Base-by-base conservation (phyloP, 64 coral and sea anemone species). In the Stylophora pistillata region DNA sequence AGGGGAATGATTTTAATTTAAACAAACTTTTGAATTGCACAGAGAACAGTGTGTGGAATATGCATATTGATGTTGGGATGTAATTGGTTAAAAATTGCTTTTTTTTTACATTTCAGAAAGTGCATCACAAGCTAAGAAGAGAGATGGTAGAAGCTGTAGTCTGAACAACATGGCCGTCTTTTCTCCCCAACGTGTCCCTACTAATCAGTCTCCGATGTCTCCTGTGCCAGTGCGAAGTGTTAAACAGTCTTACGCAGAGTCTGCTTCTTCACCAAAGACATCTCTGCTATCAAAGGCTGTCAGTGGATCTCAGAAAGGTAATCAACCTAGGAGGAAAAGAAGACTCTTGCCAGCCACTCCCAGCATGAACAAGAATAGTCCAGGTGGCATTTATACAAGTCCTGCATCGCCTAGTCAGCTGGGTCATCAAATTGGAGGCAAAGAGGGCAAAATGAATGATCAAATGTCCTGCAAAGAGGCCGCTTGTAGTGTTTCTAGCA, bases 221-320 rank as follows among this genome's bases (percentile, higher is more conserved):
- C 34, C 60, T 47, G 62, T 15, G 4, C 60, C 60, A 26, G 23
- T 84, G 2, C 30, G 18, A 84, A 53, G 59, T 3, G 60, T 84
- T 1, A 84, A 84, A 47, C 3, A 7, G 33, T 27, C 31, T 17
- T 84, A 57, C 17, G 1, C 16, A 2, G 64, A 25, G 20, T 82
- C 60, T 15, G 41, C 80, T 0, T 21, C 18, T 32, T 84, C 80
- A 16, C 80, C 80, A 53, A 84, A 84, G 62, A 53, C 58, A 2
- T 84, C 80, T 1, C 10, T 84, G 31, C 65, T 84, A 13, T 62
- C 62, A 65, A 84, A 84, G 62, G 80, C 80, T 34, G 34, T 70
- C 3, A 84, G 9, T 69, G 80, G 80, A 47, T 33, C 10, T 53
- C 10, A 54, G 9, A 18, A 53, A 33, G 80, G 9, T n/a, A n/a